These are phyloP conservation scores for Oryctolagus cuniculus DNA, from an alignment of 2,113 vertebrate species.

Conservation along the genomic window DNA sequence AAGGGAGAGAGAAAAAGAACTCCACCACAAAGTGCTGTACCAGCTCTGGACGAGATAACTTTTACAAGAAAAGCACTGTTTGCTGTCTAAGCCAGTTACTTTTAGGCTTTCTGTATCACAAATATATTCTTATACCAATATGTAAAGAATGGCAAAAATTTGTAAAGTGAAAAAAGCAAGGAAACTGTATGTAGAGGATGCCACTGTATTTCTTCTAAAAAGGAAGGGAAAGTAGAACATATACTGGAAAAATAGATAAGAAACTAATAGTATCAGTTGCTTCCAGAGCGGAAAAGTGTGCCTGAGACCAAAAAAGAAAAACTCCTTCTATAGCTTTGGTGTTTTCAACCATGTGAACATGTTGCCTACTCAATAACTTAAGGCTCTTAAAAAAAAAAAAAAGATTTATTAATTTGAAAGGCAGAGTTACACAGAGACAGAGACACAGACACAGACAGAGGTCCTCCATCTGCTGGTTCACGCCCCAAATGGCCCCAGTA, in stretches of 20 bases:
- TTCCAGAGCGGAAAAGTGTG: background rate
- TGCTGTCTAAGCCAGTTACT: background rate
- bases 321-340: background rate
- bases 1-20: background rate
- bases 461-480: too few relatives aligned
- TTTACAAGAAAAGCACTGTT: background rate
- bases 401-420: too few relatives aligned
- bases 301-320: background rate
- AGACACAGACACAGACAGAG: too few relatives aligned
- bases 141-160: background rate
- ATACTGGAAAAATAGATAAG: background rate
- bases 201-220: background rate
- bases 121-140: background rate
- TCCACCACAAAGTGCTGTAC: background rate
- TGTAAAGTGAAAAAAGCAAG: background rate
- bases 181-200: background rate
- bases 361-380: background rate
- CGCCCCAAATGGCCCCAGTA: too few relatives aligned
- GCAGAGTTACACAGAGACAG: too few relatives aligned
- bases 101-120: background rate
- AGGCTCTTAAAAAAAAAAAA: background rate
- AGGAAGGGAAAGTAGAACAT: background rate
- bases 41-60: background rate
- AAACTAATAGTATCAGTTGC: background rate
- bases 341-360: slow-evolving; percentile 1